phyloP scores from a whole-genome alignment of 2,797 vertebrate genomes.

The Sandelia bainsii region DNA sequence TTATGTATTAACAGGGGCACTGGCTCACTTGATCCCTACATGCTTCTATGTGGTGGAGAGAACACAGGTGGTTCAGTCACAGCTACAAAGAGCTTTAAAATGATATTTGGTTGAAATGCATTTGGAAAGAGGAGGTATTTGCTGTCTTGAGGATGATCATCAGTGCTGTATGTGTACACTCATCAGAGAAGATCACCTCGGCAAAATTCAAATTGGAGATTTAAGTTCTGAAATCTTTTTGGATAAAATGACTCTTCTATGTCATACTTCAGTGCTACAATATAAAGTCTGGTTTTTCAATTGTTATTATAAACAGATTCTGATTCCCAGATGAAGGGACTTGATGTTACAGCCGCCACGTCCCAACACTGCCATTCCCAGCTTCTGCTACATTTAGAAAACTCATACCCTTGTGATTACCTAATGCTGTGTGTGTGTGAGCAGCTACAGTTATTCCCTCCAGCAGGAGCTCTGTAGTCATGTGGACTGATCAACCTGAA shows the following conservation, averaged over 20 bases:
- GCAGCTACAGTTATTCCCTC: conserved; percentile 55
- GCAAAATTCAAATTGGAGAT: background rate
- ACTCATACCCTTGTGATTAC: conserved; percentile 63
- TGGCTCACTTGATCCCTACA: conserved; percentile 7
- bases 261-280: background rate
- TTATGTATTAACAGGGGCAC: conserved; percentile 60
- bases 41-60: background rate
- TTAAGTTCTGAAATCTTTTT: background rate
- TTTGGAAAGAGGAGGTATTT: conserved; percentile 38
- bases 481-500: conserved; percentile 48
- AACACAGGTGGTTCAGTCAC: background rate
- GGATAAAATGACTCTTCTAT: background rate
- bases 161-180: conserved; percentile 33
- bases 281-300: background rate
- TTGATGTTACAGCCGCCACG: conserved; percentile 31
- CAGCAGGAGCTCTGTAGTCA: conserved; percentile 20
- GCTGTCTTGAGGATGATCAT: conserved; percentile 44
- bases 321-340: background rate
- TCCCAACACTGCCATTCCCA: conserved; percentile 68
- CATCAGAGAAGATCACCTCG: conserved; percentile 26
- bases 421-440: conserved; percentile 59
- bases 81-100: background rate
- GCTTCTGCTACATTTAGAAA: conserved; percentile 77
- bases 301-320: background rate
- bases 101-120: background rate